phyloP scores from a whole-genome alignment of 30 jellyfish, hydroid and myxozoan species.

The Rhopilema esculentum region DNA sequence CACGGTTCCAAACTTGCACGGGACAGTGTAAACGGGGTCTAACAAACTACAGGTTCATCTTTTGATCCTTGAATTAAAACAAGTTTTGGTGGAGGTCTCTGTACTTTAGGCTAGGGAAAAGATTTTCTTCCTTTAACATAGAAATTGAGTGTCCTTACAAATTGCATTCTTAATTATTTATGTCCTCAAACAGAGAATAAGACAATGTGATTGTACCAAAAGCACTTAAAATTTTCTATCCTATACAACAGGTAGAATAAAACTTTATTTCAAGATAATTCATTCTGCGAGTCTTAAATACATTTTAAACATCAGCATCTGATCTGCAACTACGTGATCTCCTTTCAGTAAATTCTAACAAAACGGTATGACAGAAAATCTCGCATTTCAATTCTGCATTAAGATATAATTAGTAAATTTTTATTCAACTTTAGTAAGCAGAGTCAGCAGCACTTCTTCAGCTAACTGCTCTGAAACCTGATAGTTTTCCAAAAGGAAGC shows the following conservation, averaged over 20 bases:
- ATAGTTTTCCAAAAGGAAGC: too few species aligned
- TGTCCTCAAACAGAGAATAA: not conserved
- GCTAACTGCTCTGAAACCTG: too few species aligned
- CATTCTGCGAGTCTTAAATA: not conserved
- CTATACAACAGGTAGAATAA: not conserved
- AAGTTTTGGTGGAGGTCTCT: too few species aligned
- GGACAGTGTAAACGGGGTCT: too few species aligned
- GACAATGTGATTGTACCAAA: not conserved
- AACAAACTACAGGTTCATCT: too few species aligned
- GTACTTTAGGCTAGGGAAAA: not conserved
- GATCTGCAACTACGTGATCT: too few species aligned
- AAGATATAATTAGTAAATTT: too few species aligned
- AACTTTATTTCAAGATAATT: not conserved
- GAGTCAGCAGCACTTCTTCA: too few species aligned
- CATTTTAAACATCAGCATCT: not conserved
- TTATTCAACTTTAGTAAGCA: too few species aligned
- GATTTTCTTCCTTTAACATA: not conserved
- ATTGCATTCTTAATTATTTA: not conserved
- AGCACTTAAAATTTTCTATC: not conserved
- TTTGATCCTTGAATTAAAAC: too few species aligned
- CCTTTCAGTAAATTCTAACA: not conserved
- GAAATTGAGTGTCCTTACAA: not conserved
- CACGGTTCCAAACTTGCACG: too few species aligned
- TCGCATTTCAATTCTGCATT: too few species aligned
- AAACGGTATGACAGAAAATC: not conserved